phyloP scores from a whole-genome alignment of 1,140 invertebrate species.

The Bombus breviceps region DNA sequence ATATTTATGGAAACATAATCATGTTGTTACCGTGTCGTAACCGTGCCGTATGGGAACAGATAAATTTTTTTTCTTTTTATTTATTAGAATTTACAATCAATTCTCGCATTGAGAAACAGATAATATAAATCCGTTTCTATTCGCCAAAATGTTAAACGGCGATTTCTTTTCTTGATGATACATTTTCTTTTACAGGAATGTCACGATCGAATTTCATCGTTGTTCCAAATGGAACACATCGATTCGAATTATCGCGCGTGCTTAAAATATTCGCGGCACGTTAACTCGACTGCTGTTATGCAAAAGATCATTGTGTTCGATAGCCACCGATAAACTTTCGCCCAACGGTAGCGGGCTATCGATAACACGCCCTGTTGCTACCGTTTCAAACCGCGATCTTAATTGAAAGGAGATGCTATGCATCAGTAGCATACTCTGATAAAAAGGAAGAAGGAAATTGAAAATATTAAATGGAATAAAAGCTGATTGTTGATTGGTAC shows the following conservation, averaged over 20 bases:
- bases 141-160: no score
- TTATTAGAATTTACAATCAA: no score
- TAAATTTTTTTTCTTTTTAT: no score
- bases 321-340: background rate
- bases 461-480: background rate
- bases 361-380: background rate
- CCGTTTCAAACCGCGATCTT: background rate
- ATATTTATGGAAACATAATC: no score
- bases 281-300: background rate
- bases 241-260: background rate
- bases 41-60: no score
- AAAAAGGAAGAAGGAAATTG: background rate
- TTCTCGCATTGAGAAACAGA: no score
- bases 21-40: no score
- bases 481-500: background rate
- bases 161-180: no score
- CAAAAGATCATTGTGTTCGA: background rate
- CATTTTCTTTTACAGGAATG: background rate
- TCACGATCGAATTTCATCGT: background rate
- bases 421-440: no score
- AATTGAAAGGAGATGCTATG: background rate
- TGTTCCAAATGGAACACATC: no score
- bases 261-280: background rate
- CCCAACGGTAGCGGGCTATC: background rate
- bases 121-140: no score